Percentiles rank a stretch among this genome's conserved stretches.
These are phyloP conservation scores for Drosophila antonietae DNA, from an alignment of 2,888 invertebrate species.

Conservation along the genomic window DNA sequence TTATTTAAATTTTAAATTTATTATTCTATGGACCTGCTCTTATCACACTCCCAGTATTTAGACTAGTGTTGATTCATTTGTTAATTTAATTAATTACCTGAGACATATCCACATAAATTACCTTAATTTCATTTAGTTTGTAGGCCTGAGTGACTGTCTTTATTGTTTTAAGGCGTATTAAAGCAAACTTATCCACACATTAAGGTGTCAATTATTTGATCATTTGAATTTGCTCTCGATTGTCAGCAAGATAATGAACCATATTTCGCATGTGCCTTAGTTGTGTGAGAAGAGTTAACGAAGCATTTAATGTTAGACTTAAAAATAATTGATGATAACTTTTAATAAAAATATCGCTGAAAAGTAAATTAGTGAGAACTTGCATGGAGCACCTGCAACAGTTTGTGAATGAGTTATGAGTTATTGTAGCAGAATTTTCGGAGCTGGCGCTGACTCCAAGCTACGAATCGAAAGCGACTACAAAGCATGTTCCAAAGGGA, in stretches of 20 bases:
- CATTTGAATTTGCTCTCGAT: slow-evolving; percentile 13
- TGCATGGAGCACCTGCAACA: slow-evolving; percentile 17
- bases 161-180: slow-evolving; percentile 41
- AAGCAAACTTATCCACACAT: slow-evolving; percentile 29
- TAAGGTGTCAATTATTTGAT: slow-evolving; percentile 6
- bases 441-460: slow-evolving; percentile 12
- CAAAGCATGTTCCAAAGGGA: slow-evolving; percentile 17
- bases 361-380: background rate
- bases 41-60: slow-evolving; percentile 50
- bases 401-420: background rate
- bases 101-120: slow-evolving; percentile 20
- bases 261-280: slow-evolving; percentile 52
- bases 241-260: slow-evolving; percentile 15
- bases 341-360: slow-evolving; percentile 35
- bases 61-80: slow-evolving; percentile 5
- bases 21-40: background rate
- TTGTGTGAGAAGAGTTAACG: slow-evolving; percentile 21
- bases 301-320: slow-evolving; percentile 46
- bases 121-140: slow-evolving; percentile 37
- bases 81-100: slow-evolving; percentile 17
- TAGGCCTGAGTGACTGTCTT: slow-evolving; percentile 29
- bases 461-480: slow-evolving; percentile 20
- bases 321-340: slow-evolving; percentile 10
- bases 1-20: slow-evolving; percentile 11
- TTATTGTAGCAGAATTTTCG: background rate